Percentiles rank a stretch among this genome's conserved stretches.
Conservation (phyloP, 2,888 invertebrate genomes). For the Sarcophaga rosellei region DNA sequence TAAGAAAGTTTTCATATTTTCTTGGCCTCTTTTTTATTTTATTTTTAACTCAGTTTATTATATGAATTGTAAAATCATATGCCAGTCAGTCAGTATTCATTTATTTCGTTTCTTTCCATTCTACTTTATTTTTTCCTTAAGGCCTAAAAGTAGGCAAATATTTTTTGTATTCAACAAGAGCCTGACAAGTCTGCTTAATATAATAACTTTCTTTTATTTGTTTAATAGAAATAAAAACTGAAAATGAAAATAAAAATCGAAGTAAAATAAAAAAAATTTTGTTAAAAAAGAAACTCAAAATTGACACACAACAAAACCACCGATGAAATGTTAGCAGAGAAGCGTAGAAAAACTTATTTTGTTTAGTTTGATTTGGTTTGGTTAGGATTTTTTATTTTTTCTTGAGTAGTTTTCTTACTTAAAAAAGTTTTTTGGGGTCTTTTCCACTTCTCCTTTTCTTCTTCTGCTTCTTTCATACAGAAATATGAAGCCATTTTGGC, state of each 20-base stretch:
- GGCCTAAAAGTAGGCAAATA: constrained; percentile 57
- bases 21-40: no score
- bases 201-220: constrained; percentile 35
- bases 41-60: no score
- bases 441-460: neutral
- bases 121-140: neutral
- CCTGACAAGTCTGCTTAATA: constrained; percentile 28
- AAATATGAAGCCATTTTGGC: constrained; percentile 42
- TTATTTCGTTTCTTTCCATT: neutral
- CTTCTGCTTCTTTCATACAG: constrained; percentile 17
- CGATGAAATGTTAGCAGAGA: neutral
- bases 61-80: constrained; percentile 5
- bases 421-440: constrained; percentile 2
- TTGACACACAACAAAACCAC: neutral
- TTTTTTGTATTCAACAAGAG: constrained; percentile 31
- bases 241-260: constrained; percentile 5
- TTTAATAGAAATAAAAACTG: constrained; percentile 18
- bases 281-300: neutral
- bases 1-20: no score
- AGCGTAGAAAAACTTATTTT: neutral
- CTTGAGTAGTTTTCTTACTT: neutral
- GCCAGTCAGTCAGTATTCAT: constrained; percentile 1
- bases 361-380: constrained; percentile 22
- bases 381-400: constrained; percentile 25
- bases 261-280: constrained; percentile 1